Evolutionary conservation across 2,888 invertebrate genomes (phyloP).

Genomic region (Lycophotia porphyrea): DNA sequence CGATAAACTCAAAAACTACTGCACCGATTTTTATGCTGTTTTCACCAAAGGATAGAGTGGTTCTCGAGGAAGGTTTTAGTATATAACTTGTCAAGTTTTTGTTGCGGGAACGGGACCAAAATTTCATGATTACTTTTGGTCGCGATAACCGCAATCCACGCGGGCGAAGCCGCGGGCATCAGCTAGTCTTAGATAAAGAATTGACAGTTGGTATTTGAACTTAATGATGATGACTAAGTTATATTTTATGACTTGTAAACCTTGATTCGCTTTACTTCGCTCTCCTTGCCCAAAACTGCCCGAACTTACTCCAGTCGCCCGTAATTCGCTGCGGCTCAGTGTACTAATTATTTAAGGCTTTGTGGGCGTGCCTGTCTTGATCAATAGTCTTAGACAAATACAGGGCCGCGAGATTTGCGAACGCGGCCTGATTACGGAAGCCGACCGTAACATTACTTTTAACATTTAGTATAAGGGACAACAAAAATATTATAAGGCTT

Average conservation of each 20-base stretch:
- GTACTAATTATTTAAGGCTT: not conserved
- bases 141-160: too few species aligned
- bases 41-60: too few species aligned
- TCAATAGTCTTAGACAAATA: not conserved
- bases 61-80: too few species aligned
- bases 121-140: too few species aligned
- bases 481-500: not conserved
- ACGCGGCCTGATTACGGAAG: not conserved
- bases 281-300: not conserved
- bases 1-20: too few species aligned
- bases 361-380: not conserved
- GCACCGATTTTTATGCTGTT: too few species aligned
- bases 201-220: not conserved
- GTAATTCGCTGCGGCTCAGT: not conserved
- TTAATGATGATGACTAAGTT: not conserved
- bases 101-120: too few species aligned
- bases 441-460: not conserved
- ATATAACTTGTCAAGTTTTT: too few species aligned
- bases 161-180: too few species aligned
- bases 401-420: not conserved
- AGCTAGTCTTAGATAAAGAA: not conserved
- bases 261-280: not conserved
- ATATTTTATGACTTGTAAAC: not conserved
- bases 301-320: not conserved
- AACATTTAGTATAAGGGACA: not conserved